Conservation (phyloP, 1,140 invertebrate species). For the Microplitis mediator region DNA sequence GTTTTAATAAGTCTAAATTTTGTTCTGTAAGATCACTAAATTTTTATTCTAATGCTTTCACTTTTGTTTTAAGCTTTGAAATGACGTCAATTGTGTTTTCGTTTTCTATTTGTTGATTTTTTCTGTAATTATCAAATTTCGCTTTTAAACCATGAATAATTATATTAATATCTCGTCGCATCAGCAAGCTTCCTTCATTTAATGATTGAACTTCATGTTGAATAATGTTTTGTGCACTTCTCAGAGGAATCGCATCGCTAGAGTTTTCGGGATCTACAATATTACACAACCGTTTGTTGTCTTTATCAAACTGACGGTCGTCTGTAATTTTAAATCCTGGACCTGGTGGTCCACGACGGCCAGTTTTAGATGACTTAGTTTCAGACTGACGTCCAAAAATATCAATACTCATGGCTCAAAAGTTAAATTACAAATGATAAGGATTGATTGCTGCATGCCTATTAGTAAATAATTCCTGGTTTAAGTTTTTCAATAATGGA, state of each 20-base stretch:
- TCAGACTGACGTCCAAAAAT: constrained; percentile 24
- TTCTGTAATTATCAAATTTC: too few relatives aligned
- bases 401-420: constrained; percentile 16
- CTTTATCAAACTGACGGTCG: constrained; percentile 20
- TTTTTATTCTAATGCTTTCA: too few relatives aligned
- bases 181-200: too few relatives aligned
- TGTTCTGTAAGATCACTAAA: too few relatives aligned
- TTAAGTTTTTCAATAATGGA: constrained; percentile 11
- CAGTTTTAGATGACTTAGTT: background rate
- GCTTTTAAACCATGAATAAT: too few relatives aligned
- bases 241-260: background rate
- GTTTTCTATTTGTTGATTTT: too few relatives aligned
- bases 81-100: too few relatives aligned
- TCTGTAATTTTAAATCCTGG: constrained; percentile 21
- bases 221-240: background rate
- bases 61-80: too few relatives aligned
- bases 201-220: background rate
- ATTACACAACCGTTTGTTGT: background rate
- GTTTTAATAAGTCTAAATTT: too few relatives aligned
- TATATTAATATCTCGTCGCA: too few relatives aligned
- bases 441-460: background rate
- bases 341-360: background rate
- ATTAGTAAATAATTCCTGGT: constrained; percentile 12
- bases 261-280: background rate
- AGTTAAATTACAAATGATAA: background rate